These are phyloP conservation scores for Sphyrna mokarran DNA, from an alignment of 2,113 vertebrate species.

Conservation along the genomic window DNA sequence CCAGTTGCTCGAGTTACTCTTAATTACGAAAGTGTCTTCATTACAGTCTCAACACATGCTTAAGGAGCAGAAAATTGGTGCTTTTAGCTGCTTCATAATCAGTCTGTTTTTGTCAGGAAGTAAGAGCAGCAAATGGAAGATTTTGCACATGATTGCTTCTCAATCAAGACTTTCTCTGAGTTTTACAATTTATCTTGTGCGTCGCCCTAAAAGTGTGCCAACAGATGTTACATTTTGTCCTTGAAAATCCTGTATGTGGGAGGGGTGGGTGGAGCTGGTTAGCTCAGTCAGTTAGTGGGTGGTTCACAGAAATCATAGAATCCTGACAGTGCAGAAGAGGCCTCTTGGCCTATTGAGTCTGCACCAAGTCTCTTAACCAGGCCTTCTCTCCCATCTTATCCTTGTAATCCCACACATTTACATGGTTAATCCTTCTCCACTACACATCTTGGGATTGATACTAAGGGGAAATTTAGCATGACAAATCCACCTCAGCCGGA, in stretches of 20 bases:
- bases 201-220: background rate
- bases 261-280: background rate
- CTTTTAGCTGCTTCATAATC: conserved; percentile 11
- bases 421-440: no score
- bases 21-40: background rate
- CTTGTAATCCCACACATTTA: no score
- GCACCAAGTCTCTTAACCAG: no score
- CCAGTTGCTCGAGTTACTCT: background rate
- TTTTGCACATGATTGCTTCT: conserved; percentile 15
- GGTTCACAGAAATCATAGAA: background rate
- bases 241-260: background rate
- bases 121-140: conserved; percentile 1
- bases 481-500: no score
- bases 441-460: no score
- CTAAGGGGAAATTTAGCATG: no score
- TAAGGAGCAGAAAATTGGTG: conserved; percentile 17
- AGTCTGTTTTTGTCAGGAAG: conserved; percentile 14
- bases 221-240: background rate
- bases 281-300: background rate
- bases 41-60: background rate
- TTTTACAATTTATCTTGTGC: background rate
- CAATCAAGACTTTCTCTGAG: background rate
- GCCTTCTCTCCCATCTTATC: no score
- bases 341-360: no score
- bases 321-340: no score